Percentiles rank a stretch among this genome's conserved stretches.
Evolutionary conservation across 2,888 invertebrate genomes (phyloP).

Genomic region (Oeneis ivallda): DNA sequence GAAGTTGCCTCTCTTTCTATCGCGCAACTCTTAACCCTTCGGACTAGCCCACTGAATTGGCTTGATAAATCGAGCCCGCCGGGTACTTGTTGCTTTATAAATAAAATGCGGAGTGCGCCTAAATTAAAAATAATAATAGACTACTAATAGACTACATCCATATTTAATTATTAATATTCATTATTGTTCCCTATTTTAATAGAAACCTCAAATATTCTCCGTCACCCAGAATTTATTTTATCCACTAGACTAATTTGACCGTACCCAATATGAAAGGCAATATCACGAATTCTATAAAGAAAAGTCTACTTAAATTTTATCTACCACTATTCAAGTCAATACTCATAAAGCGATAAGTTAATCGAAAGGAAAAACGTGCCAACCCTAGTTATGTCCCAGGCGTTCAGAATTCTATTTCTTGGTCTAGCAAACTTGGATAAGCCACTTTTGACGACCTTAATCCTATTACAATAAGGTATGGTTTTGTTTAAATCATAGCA

Average conservation of each 20-base stretch:
- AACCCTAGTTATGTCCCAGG: constrained; percentile 5
- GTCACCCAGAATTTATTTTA: background rate
- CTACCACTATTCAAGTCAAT: background rate
- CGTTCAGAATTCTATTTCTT: constrained; percentile 27
- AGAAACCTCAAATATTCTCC: too few species aligned
- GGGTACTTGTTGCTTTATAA: too few species aligned
- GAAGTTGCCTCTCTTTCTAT: too few species aligned
- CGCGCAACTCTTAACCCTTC: too few species aligned
- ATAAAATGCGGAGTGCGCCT: too few species aligned
- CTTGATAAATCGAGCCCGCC: too few species aligned
- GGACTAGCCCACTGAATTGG: too few species aligned
- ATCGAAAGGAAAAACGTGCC: constrained; percentile 13
- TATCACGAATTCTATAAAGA: background rate
- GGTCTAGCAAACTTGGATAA: background rate
- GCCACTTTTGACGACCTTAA: background rate
- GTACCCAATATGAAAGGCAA: too few species aligned
- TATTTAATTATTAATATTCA: too few species aligned
- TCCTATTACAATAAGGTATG: background rate
- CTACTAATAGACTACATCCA: too few species aligned
- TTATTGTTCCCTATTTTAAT: too few species aligned
- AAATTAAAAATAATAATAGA: too few species aligned
- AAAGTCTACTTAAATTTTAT: background rate
- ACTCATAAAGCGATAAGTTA: constrained; percentile 7
- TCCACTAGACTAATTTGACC: background rate
- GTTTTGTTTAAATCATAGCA: background rate